Evolutionary conservation across 2,797 vertebrate genomes (phyloP).

Genomic region (Crypturellus tataupa): DNA sequence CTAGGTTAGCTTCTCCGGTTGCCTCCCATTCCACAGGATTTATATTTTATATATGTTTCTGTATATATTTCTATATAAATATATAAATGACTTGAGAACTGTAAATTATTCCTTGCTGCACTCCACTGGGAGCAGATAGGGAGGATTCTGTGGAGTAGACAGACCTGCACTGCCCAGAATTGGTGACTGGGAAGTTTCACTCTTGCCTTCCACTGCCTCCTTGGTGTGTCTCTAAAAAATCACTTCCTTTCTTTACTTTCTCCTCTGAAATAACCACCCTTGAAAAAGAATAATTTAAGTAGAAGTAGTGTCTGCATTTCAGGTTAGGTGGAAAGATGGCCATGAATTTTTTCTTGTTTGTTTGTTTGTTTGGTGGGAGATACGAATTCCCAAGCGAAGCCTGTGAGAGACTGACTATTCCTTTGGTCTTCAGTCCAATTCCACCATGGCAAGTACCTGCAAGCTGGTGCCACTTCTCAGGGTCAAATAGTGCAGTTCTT

Average conservation of each 20-base stretch:
- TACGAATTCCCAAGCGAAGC: neutral
- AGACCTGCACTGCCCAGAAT: constrained; percentile 12
- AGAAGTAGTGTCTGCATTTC: constrained; percentile 54
- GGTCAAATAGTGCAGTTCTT: constrained; percentile 57
- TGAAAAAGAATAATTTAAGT: constrained; percentile 36
- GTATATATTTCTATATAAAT: constrained; percentile 85
- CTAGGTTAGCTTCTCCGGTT: constrained; percentile 29
- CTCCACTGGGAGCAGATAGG: constrained; percentile 41
- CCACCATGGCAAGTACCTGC: neutral
- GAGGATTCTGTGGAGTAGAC: constrained; percentile 42
- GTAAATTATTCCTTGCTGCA: constrained; percentile 74
- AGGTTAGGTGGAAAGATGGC: constrained; percentile 66
- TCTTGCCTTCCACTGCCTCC: constrained; percentile 54
- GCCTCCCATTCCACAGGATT: constrained; percentile 75
- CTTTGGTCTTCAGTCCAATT: constrained; percentile 15
- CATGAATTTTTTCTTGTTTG: neutral
- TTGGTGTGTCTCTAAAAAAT: constrained; percentile 1
- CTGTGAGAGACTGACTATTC: constrained; percentile 5
- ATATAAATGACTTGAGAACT: constrained; percentile 78
- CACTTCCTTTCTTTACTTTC: neutral
- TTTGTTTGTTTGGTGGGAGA: neutral
- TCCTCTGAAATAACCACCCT: constrained; percentile 5
- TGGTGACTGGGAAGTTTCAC: constrained; percentile 14
- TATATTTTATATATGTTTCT: constrained; percentile 86
- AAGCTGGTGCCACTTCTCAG: constrained; percentile 64